Base-by-base conservation (phyloP, 2,797 vertebrate species). In the Moxostoma hubbsi region DNA sequence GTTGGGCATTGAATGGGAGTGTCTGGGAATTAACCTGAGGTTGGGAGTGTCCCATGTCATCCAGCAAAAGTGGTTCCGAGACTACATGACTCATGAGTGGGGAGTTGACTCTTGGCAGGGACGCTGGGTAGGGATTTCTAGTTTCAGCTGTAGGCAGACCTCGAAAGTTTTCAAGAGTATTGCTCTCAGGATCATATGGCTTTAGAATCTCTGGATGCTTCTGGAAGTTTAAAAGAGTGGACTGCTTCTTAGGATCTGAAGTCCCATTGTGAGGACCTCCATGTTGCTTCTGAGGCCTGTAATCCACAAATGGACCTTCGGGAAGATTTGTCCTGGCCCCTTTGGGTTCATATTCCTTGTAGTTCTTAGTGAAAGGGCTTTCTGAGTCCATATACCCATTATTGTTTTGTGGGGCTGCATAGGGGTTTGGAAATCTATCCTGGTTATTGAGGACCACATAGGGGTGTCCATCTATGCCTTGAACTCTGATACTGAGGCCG, bases 391-490 rank as follows among this genome's bases (percentile, higher is more conserved):
- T 18, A 82, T 86, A 89, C 4, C 91, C 93, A 45, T 95, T 94
- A 65, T 84, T 90, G 83, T 87, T 82, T 50, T 16, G 79, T 4
- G 92, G 88, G 54, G 90, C 89, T 0, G 73, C 16, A 53, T 85
- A 90, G 36, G 92, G 76, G 1, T 92, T 89, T 50, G 88, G 24
- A 13, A 81, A 92, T 9, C 90, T 90, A 72, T 99, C 97, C 0
- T 96, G 94, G 83, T 98, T 99, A 89, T 99, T 99, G 75, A 99
- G 94, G 59, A 99, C 97, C 4, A 99, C 96, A 66, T 98, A 99
- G 0, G 98, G 97, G 85, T 99, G 98, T 46, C 98, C 98, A 67
- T 96, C 97, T 1, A 99, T 99, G n/a, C 98, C 98, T 89, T 98
- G 97, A 18, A 99, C 97, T 70, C 97, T 93, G 86, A 99, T 98